A percentile compares a stretch with the other conserved stretches of the same genome.
phyloP scores from a whole-genome alignment of 2,888 invertebrate species.

The Oscheius sp. region DNA sequence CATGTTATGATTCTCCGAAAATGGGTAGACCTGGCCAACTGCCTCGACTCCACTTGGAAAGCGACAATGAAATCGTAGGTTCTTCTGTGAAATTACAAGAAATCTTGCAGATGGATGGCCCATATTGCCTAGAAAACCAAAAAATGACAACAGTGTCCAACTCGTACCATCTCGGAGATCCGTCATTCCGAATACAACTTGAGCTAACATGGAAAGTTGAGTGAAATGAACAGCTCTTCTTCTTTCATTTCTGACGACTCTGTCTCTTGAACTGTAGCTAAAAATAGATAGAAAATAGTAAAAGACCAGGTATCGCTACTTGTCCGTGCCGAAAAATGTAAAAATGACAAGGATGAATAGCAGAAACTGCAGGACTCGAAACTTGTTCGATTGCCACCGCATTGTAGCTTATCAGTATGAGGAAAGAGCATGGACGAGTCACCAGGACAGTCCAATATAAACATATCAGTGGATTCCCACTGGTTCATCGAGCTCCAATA shows the following conservation, averaged over 20 bases:
- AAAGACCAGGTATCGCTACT: conserved; percentile 3
- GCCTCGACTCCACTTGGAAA: conserved; percentile 28
- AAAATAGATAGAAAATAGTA: background rate
- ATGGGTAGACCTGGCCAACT: conserved; percentile 40
- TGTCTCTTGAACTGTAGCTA: background rate
- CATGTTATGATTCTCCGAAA: conserved; percentile 52
- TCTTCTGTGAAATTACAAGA: conserved; percentile 29
- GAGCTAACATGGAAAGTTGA: conserved; percentile 2
- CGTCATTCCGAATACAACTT: conserved; percentile 19
- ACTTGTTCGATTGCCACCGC: conserved; percentile 21
- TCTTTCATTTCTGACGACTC: background rate
- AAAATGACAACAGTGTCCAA: background rate
- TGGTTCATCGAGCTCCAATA: background rate
- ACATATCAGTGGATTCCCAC: conserved; percentile 8
- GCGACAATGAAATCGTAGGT: conserved; percentile 14
- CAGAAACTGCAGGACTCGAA: conserved; percentile 2
- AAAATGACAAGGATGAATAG: conserved; percentile 15
- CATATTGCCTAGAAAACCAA: conserved; percentile 43
- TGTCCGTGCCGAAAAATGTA: conserved; percentile 14
- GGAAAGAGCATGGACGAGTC: conserved; percentile 19
- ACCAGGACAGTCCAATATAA: conserved; percentile 26
- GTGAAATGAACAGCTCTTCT: background rate
- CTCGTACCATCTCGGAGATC: conserved; percentile 25
- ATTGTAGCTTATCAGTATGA: conserved; percentile 25
- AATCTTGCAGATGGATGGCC: conserved; percentile 45